Conservation (phyloP, 2,888 invertebrate species). For the Ferrisia virgata region DNA sequence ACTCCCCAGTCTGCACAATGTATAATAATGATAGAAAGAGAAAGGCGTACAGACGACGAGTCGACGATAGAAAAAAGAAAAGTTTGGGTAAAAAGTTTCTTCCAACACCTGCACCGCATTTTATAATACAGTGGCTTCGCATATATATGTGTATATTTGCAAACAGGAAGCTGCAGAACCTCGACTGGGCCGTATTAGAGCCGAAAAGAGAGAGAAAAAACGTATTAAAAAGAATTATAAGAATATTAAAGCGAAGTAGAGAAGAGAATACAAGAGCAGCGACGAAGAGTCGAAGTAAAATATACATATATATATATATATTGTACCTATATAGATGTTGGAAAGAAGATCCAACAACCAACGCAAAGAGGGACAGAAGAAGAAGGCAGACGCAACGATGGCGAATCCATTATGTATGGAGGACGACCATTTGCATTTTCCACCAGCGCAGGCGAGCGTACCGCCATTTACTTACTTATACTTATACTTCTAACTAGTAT, state of each 20-base stretch:
- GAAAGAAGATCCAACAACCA: no score
- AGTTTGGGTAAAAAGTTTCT: not conserved
- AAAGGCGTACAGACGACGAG: no score
- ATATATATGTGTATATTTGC: not conserved
- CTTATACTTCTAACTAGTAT: no score
- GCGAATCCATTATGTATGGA: conserved; percentile 28
- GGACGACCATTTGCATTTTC: conserved; percentile 36
- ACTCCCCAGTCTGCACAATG: no score
- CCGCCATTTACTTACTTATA: not conserved
- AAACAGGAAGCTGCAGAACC: not conserved
- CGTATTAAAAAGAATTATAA: conserved; percentile 25
- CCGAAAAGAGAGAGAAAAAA: not conserved
- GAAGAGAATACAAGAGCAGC: no score
- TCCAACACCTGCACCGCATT: conserved; percentile 20
- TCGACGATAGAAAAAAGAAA: not conserved
- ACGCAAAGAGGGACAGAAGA: not conserved
- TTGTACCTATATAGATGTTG: no score
- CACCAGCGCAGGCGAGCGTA: not conserved
- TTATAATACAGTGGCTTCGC: not conserved
- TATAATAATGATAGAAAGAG: not conserved
- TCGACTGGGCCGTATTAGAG: not conserved
- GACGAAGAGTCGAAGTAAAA: not conserved
- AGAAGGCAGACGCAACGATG: not conserved
- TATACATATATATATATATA: no score
- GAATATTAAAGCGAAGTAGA: no score